Evolutionary conservation across 2,888 invertebrate species (phyloP).

Genomic region (Melipona beecheii): DNA sequence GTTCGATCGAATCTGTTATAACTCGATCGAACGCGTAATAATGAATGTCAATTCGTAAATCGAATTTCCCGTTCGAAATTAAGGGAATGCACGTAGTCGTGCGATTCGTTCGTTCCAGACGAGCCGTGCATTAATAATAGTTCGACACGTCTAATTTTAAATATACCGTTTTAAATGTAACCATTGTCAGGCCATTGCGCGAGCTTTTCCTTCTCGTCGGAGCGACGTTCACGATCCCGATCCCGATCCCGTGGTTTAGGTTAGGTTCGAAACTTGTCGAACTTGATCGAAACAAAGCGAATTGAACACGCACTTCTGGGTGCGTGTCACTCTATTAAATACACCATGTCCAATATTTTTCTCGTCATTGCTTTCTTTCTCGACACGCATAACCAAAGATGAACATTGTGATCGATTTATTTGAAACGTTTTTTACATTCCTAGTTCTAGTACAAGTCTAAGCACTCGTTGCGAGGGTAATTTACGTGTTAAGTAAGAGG

Average conservation of each 20-base stretch:
- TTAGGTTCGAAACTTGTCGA: too few species aligned
- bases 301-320: not conserved
- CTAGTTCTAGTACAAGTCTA: constrained; percentile 41
- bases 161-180: not conserved
- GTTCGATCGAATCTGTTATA: constrained; percentile 9
- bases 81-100: constrained; percentile 1
- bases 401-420: constrained; percentile 49
- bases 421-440: constrained; percentile 24
- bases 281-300: not conserved
- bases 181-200: too few species aligned
- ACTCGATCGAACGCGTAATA: constrained; percentile 5
- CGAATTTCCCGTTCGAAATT: constrained; percentile 48
- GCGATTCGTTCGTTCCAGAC: not conserved
- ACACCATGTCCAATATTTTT: not conserved
- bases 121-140: not conserved
- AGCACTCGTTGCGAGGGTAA: constrained; percentile 26
- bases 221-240: not conserved
- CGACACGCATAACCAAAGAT: constrained; percentile 29
- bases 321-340: not conserved
- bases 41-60: constrained; percentile 55
- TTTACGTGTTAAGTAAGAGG: constrained; percentile 25
- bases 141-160: not conserved
- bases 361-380: constrained; percentile 4
- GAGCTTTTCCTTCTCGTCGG: not conserved
- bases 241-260: too few species aligned